Evolutionary conservation across 2,888 invertebrate species (phyloP).

Genomic region (Caenorhabditis wallacei): DNA sequence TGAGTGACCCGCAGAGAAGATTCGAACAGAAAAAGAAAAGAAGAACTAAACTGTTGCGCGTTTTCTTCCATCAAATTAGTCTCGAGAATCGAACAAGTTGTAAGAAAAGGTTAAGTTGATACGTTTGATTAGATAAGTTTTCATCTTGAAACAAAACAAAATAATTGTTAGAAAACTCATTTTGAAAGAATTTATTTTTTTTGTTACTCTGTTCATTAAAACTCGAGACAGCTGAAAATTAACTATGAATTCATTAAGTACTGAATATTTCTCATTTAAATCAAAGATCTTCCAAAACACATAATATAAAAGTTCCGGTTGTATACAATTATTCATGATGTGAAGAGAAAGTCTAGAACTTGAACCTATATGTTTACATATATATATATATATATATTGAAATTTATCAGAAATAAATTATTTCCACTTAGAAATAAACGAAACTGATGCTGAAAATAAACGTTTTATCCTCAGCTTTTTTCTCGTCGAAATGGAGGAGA

Average conservation of each 20-base stretch:
- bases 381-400: neutral
- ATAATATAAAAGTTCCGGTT: too few relatives aligned
- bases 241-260: too few relatives aligned
- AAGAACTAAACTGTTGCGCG: conserved; percentile 52
- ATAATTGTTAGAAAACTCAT: too few relatives aligned
- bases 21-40: conserved; percentile 41
- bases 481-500: neutral
- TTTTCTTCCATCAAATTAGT: conserved; percentile 41
- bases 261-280: too few relatives aligned
- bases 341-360: neutral
- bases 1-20: conserved; percentile 57
- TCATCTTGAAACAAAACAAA: too few relatives aligned
- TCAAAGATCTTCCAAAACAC: neutral
- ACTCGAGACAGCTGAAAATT: too few relatives aligned
- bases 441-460: conserved; percentile 18
- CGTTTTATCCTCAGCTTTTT: conserved; percentile 1
- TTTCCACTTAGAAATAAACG: neutral
- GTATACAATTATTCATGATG: neutral
- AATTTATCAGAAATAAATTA: neutral
- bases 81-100: conserved; percentile 18
- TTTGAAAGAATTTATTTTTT: too few relatives aligned
- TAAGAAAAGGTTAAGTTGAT: conserved; percentile 12
- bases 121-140: neutral
- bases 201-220: too few relatives aligned
- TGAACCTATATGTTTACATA: neutral